phyloP scores from a whole-genome alignment of 2,888 invertebrate species.

The Bedellia somnulentella region DNA sequence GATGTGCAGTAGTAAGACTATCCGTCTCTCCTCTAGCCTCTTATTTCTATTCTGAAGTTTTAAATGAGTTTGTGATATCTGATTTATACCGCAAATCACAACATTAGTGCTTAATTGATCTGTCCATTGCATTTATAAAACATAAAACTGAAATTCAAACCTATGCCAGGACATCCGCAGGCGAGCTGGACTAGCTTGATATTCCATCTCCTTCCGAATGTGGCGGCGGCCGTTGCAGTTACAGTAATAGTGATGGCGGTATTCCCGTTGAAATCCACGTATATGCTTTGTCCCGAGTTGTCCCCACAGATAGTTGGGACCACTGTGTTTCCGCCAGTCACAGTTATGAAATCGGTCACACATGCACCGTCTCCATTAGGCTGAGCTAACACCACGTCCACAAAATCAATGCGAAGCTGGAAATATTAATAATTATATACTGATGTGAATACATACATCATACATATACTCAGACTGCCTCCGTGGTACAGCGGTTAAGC shows the following conservation, averaged over 20 bases:
- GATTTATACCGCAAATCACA: too few species aligned
- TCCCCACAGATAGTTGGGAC: slow-evolving; percentile 78
- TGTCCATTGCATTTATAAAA: too few species aligned
- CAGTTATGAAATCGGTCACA: slow-evolving; percentile 67
- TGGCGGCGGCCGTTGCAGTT: slow-evolving; percentile 61
- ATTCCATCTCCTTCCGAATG: slow-evolving; percentile 73
- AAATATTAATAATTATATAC: slow-evolving; percentile 5
- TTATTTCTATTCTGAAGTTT: too few species aligned
- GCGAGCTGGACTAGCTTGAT: slow-evolving; percentile 72
- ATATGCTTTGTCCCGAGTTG: slow-evolving; percentile 78
- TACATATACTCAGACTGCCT: not conserved
- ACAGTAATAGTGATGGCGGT: slow-evolving; percentile 69
- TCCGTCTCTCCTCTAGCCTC: too few species aligned
- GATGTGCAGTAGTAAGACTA: too few species aligned
- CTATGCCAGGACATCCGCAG: slow-evolving; percentile 69
- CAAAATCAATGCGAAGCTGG: slow-evolving; percentile 76
- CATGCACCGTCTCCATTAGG: slow-evolving; percentile 76
- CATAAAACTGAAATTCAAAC: slow-evolving; percentile 33
- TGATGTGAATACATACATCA: not conserved
- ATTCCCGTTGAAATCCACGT: slow-evolving; percentile 71
- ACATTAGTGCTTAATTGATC: too few species aligned
- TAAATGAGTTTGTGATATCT: too few species aligned
- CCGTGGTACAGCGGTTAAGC: too few species aligned
- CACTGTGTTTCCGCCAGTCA: slow-evolving; percentile 69
- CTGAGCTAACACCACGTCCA: slow-evolving; percentile 71